Evolutionary conservation across 2,113 vertebrate genomes (phyloP).

Genomic region (Kryptolebias marmoratus): DNA sequence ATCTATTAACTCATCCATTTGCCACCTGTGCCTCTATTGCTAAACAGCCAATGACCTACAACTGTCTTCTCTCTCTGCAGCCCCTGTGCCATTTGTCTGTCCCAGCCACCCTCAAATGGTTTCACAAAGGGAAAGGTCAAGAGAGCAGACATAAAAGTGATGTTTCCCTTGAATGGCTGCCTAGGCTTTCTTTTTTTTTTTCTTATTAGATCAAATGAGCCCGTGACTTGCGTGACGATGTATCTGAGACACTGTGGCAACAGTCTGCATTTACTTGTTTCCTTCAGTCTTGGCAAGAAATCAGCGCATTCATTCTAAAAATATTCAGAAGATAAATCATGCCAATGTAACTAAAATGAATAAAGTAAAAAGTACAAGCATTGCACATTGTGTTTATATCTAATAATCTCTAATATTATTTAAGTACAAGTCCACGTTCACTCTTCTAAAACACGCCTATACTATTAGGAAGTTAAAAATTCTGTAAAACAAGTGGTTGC

Average conservation of each 20-base stretch:
- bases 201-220: conserved; percentile 64
- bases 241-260: conserved; percentile 45
- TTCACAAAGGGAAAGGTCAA: conserved; percentile 55
- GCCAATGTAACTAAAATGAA: not conserved
- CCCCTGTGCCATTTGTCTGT: conserved; percentile 26
- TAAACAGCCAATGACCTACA: conserved; percentile 43
- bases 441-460: conserved; percentile 28
- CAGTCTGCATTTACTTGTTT: conserved; percentile 25
- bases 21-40: conserved; percentile 46
- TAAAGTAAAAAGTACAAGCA: not conserved
- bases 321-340: conserved; percentile 25
- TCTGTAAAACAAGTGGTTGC: conserved; percentile 24
- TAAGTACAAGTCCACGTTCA: conserved; percentile 21
- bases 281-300: conserved; percentile 20
- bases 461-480: conserved; percentile 69
- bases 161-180: conserved; percentile 50
- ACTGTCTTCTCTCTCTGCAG: conserved; percentile 21
- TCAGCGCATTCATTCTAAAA: conserved; percentile 20
- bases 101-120: conserved; percentile 25
- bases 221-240: conserved; percentile 45
- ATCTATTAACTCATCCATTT: conserved; percentile 68
- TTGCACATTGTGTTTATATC: too few species aligned
- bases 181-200: conserved; percentile 8
- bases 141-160: conserved; percentile 55
- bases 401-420: conserved; percentile 70